A percentile compares a stretch with the other conserved stretches of the same genome.
Evolutionary conservation across 2,113 vertebrate genomes (phyloP).

Genomic region (Ammospiza caudacuta): DNA sequence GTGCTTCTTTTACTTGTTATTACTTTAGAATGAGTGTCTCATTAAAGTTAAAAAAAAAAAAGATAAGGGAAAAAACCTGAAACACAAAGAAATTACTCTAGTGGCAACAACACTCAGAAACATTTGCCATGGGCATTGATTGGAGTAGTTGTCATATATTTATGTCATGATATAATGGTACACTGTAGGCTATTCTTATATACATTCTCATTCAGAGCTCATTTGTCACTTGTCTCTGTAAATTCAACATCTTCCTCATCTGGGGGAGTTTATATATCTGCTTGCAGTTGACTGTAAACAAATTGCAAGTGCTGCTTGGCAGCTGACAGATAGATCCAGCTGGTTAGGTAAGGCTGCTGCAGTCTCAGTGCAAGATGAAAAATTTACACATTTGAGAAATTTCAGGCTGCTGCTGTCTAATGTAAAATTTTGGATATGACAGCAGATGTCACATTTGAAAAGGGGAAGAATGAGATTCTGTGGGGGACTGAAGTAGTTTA

Average conservation of each 20-base stretch:
- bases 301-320: slow-evolving; percentile 66
- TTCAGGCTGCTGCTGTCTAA: slow-evolving; percentile 16
- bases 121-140: slow-evolving; percentile 73
- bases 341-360: slow-evolving; percentile 42
- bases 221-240: slow-evolving; percentile 77
- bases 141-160: slow-evolving; percentile 77
- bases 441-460: slow-evolving; percentile 7
- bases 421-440: not conserved
- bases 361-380: not conserved
- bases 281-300: slow-evolving; percentile 77
- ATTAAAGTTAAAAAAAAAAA: not conserved
- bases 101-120: slow-evolving; percentile 44
- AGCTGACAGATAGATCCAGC: slow-evolving; percentile 66
- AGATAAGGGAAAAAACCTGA: not conserved
- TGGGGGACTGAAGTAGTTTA: not conserved
- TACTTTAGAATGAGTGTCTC: not conserved
- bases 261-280: slow-evolving; percentile 73
- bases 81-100: slow-evolving; percentile 60
- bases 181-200: slow-evolving; percentile 77
- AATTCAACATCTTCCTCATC: slow-evolving; percentile 75
- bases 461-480: not conserved
- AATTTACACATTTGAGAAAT: slow-evolving; percentile 34
- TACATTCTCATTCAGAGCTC: slow-evolving; percentile 60
- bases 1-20: not conserved
- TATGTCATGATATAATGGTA: slow-evolving; percentile 77